Percentiles rank a stretch among this genome's conserved stretches.
Evolutionary conservation across 2,113 vertebrate genomes (phyloP).

Genomic region (Podarcis cretensis): DNA sequence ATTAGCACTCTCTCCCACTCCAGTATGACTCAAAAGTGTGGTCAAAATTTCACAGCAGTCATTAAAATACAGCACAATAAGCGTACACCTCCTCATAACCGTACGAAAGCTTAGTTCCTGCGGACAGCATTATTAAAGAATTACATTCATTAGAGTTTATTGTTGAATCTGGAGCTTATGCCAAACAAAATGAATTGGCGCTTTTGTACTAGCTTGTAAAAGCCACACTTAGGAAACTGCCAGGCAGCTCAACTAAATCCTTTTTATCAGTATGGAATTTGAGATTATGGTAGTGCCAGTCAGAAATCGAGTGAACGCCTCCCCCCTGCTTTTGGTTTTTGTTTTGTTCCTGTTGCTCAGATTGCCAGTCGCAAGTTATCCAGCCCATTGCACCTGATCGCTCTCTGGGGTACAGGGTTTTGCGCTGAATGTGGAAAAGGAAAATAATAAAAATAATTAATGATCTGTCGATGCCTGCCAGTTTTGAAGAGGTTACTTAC

Average conservation of each 20-base stretch:
- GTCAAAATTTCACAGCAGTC: constrained; percentile 67
- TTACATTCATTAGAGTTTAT: constrained; percentile 60
- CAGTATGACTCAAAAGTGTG: constrained; percentile 48
- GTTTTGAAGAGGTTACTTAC: constrained; percentile 69
- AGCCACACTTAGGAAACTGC: constrained; percentile 37
- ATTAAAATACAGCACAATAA: constrained; percentile 68
- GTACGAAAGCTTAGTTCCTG: constrained; percentile 62
- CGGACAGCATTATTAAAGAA: constrained; percentile 64
- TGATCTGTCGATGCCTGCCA: constrained; percentile 58
- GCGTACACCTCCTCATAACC: constrained; percentile 44
- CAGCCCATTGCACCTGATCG: constrained; percentile 54
- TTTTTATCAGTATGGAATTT: constrained; percentile 65
- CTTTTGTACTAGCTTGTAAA: constrained; percentile 55
- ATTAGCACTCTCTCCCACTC: constrained; percentile 50
- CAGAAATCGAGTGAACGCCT: constrained; percentile 57
- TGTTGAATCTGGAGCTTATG: constrained; percentile 48
- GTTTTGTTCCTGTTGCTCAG: constrained; percentile 62
- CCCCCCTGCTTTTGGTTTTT: constrained; percentile 22
- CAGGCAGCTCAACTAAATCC: constrained; percentile 62
- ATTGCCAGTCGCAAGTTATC: constrained; percentile 54
- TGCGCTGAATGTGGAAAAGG: constrained; percentile 50
- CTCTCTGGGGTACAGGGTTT: constrained; percentile 54
- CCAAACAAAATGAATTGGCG: constrained; percentile 46
- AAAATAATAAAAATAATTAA: constrained; percentile 73
- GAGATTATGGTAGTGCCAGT: constrained; percentile 59